Conservation (phyloP, 2,113 vertebrate genomes). For the Eublepharis macularius region DNA sequence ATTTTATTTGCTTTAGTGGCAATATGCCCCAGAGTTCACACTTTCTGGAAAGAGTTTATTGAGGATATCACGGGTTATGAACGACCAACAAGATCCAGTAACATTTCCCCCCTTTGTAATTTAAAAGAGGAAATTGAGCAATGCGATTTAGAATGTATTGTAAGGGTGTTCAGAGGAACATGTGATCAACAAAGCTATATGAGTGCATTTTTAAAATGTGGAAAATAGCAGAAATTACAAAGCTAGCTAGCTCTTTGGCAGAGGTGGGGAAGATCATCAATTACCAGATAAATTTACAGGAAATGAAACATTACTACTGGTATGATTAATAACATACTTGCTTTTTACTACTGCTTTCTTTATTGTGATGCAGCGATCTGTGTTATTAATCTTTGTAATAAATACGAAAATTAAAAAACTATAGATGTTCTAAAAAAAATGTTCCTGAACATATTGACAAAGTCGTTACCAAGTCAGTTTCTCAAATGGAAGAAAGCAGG, state of each 20-base stretch:
- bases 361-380: not conserved
- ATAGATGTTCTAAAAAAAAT: not conserved
- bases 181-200: not conserved
- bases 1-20: not conserved
- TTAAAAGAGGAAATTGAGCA: not conserved
- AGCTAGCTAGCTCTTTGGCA: not conserved
- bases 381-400: not conserved
- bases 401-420: not conserved
- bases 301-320: not conserved
- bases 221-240: not conserved
- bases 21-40: rapidly evolving
- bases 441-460: not conserved
- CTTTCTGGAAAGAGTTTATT: not conserved
- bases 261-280: not conserved
- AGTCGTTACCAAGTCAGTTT: not conserved
- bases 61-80: not conserved
- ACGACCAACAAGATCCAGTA: not conserved
- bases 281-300: not conserved
- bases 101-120: not conserved
- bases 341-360: not conserved
- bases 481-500: not conserved
- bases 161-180: not conserved
- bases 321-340: not conserved
- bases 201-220: not conserved
- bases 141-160: not conserved